phyloP scores from a whole-genome alignment of 92 coral and sea anemone genomes.

The Porites lobata region DNA sequence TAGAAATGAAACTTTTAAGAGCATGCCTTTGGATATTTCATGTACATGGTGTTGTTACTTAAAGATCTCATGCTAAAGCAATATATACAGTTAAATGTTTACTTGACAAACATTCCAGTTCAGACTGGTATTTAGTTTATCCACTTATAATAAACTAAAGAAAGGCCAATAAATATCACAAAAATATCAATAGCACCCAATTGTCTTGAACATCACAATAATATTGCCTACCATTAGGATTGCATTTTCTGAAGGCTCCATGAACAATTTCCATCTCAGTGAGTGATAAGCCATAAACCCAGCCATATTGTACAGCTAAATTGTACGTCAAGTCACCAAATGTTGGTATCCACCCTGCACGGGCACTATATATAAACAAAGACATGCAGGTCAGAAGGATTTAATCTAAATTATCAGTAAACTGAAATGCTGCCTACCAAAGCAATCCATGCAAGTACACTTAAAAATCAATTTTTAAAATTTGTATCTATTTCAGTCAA shows the following conservation, averaged over 20 bases:
- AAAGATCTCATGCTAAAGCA: too few species aligned
- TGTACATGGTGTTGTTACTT: too few species aligned
- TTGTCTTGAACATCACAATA: background rate
- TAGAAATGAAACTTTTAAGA: too few species aligned
- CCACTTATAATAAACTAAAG: background rate
- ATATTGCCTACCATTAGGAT: slow-evolving; percentile 88
- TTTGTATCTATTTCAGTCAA: too few species aligned
- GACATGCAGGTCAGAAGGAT: background rate
- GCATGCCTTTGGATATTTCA: too few species aligned
- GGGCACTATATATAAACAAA: slow-evolving; percentile 61
- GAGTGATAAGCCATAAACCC: slow-evolving; percentile 97
- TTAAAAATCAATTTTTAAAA: too few species aligned
- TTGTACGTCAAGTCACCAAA: slow-evolving; percentile 97
- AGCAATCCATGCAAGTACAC: too few species aligned
- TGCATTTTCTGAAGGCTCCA: slow-evolving; percentile 99
- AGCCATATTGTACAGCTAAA: slow-evolving; percentile 95
- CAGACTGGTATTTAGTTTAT: too few species aligned
- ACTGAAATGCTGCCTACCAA: too few species aligned
- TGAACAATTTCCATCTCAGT: slow-evolving; percentile 99
- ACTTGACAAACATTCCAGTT: too few species aligned
- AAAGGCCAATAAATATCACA: background rate
- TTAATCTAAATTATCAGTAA: too few species aligned
- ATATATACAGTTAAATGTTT: too few species aligned
- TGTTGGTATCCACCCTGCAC: slow-evolving; percentile 98
- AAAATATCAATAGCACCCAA: background rate